phyloP scores from a whole-genome alignment of 2,888 invertebrate species.

The Lottia gigantea region DNA sequence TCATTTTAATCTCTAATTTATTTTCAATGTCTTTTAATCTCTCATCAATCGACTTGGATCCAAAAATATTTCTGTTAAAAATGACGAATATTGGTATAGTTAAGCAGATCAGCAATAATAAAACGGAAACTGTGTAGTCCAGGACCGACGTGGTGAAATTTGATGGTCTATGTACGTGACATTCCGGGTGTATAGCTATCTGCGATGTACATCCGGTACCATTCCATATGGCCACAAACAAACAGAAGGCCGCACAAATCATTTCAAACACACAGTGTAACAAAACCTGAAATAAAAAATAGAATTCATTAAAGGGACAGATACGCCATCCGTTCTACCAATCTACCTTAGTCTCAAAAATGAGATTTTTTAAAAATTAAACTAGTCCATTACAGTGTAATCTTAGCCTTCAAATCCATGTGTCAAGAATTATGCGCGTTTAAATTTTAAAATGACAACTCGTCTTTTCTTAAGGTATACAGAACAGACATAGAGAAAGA shows the following conservation, averaged over 20 bases:
- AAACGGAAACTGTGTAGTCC: not conserved
- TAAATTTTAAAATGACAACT: too few species aligned
- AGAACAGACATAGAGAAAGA: too few species aligned
- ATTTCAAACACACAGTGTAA: not conserved
- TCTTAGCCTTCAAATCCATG: too few species aligned
- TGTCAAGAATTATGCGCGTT: too few species aligned
- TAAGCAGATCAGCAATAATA: not conserved
- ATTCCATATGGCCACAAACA: not conserved
- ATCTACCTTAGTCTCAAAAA: too few species aligned
- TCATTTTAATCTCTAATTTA: not conserved
- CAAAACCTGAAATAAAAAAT: not conserved
- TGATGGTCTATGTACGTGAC: not conserved
- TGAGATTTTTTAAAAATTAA: too few species aligned
- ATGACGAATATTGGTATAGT: constrained; percentile 2
- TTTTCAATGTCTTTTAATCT: not conserved
- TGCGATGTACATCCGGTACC: not conserved
- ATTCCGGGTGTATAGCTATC: not conserved
- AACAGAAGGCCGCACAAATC: constrained; percentile 1
- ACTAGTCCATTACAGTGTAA: too few species aligned
- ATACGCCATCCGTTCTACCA: too few species aligned
- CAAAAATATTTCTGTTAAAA: not conserved
- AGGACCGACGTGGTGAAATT: not conserved
- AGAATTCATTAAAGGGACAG: too few species aligned
- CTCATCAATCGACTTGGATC: not conserved
- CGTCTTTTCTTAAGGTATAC: too few species aligned